Base-by-base conservation (phyloP, 2,888 invertebrate genomes). In the Plemyria rubiginata region DNA sequence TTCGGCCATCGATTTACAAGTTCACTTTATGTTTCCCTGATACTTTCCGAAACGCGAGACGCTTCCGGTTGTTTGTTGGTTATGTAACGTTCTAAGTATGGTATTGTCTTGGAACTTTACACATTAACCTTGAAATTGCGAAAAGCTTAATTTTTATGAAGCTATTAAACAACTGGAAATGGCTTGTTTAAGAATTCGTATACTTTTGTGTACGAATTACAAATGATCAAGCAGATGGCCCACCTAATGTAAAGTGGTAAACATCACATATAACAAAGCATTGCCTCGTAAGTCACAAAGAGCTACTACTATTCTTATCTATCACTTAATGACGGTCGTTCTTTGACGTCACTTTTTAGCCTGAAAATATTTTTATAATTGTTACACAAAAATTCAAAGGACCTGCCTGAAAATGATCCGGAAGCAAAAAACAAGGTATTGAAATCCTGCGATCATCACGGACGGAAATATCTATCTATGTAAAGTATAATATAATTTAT, bases 1-100 rank as follows among this genome's bases (percentile, higher is more conserved):
- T 87, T 87, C 88, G 88, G 87, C 77, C 90, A 91, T 91, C 90
- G 90, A 90, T 91, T 91, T 86, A 86, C 90, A 88, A 90, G 81
- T 86, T 82, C 78, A 81, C 82, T 86, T 89, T 87, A 87, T 86
- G 85, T 86, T 83, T 79, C 78, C 77, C 85, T 82, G 84, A 83
- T 87, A 86, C 85, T 86, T 88, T 84, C 70, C 77, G 78, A 81
- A 76, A 79, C 76, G 77, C 74, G 76, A 70, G 68, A 71, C 65
- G 75, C 71, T 81, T 85, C 79, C 80, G 77, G 76, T 76, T 75
- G 71, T 79, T 75, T 75, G 73, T 78, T 72, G 68, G 65, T 62
- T 72, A 65, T 56, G 61, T 53, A 51, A 59, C 59, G 51, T 43
- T 40, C 45, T 60, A 59, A 59, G 60, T 57, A 60, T 43, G 49